Evolutionary conservation across 2,113 vertebrate species (phyloP).

Genomic region (Python bivittatus): DNA sequence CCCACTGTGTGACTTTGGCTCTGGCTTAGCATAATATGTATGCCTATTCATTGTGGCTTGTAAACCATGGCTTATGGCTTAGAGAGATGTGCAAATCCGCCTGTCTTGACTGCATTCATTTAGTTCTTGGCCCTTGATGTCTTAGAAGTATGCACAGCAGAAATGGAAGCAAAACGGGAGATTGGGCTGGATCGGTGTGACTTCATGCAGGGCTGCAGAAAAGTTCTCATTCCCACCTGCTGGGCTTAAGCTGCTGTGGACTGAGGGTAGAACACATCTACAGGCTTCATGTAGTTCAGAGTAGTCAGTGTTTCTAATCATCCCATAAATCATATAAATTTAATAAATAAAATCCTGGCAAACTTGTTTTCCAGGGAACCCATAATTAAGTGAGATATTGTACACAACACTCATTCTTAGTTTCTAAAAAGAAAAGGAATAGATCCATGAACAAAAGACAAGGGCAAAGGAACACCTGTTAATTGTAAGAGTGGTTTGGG

Average conservation of each 20-base stretch:
- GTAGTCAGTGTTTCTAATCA: not conserved
- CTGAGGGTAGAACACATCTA: not conserved
- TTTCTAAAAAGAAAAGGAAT: not conserved
- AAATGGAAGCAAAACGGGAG: not conserved
- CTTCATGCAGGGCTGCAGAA: not conserved
- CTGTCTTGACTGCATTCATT: not conserved
- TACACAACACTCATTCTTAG: not conserved
- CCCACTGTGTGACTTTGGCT: not conserved
- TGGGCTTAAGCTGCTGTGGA: not conserved
- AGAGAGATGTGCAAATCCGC: not conserved
- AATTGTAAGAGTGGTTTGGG: not conserved
- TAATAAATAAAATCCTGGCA: too few species aligned
- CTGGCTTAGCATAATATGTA: not conserved
- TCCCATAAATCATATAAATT: too few species aligned
- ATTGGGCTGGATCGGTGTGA: too few species aligned
- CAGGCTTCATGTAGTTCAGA: not conserved
- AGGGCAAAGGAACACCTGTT: not conserved
- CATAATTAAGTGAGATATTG: too few species aligned
- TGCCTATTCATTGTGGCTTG: not conserved
- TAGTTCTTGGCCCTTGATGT: not conserved
- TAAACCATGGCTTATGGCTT: not conserved
- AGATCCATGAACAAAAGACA: too few species aligned
- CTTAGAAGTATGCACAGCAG: not conserved
- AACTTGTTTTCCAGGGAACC: not conserved
- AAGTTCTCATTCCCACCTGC: not conserved